Evolutionary conservation across 2,888 invertebrate species (phyloP).

Genomic region (Ormia ochracea): DNA sequence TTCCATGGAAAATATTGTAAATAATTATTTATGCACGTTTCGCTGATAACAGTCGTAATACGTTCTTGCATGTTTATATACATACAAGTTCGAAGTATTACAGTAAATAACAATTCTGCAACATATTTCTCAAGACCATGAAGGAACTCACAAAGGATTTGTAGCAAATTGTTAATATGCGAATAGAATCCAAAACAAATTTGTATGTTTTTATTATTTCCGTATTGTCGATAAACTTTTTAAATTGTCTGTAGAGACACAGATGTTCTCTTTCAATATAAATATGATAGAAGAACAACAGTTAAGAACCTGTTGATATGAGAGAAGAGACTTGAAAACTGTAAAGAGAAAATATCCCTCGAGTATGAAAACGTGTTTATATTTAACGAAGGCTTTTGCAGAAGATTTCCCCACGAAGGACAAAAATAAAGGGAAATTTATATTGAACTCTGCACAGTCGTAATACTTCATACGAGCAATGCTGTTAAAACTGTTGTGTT

Average conservation of each 20-base stretch:
- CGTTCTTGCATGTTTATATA: too few relatives aligned
- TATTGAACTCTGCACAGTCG: neutral
- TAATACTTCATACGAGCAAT: neutral
- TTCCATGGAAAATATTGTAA: too few relatives aligned
- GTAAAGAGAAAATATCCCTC: conserved; percentile 43
- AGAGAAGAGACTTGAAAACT: neutral
- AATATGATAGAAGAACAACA: neutral
- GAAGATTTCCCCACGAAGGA: neutral
- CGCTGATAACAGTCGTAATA: too few relatives aligned
- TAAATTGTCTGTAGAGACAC: too few relatives aligned
- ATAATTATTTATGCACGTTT: too few relatives aligned
- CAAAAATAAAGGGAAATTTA: conserved; percentile 47
- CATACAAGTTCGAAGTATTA: too few relatives aligned
- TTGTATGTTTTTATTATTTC: neutral
- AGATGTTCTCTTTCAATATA: neutral
- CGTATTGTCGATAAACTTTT: neutral
- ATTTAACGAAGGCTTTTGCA: conserved; percentile 41
- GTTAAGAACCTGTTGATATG: conserved; percentile 40
- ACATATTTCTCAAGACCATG: too few relatives aligned
- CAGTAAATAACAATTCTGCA: too few relatives aligned
- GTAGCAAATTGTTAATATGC: conserved; percentile 10
- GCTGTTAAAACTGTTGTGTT: conserved; percentile 10
- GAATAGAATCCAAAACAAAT: neutral
- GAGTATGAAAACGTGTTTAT: neutral
- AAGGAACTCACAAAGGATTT: neutral